phyloP scores from a whole-genome alignment of 2,113 vertebrate species.

The Sinosuthora webbiana region DNA sequence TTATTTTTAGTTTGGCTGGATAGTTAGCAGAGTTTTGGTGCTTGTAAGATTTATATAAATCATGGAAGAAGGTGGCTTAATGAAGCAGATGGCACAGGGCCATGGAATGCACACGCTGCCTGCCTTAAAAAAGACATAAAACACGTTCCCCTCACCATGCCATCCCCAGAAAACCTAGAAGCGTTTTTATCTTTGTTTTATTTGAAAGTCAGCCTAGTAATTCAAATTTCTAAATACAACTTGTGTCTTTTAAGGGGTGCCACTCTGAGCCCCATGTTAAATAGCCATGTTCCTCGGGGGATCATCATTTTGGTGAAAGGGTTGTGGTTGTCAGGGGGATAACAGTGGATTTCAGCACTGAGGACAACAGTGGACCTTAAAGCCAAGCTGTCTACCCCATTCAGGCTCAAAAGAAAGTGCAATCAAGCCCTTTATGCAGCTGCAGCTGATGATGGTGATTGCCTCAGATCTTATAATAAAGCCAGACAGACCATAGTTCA shows the following conservation, averaged over 20 bases:
- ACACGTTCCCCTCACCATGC: not conserved
- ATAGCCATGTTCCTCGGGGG: not conserved
- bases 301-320: not conserved
- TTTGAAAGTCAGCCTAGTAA: not conserved
- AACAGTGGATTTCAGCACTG: not conserved
- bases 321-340: not conserved
- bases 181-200: not conserved
- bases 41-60: not conserved
- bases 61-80: conserved; percentile 5
- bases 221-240: not conserved
- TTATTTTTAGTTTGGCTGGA: conserved; percentile 32
- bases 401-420: not conserved
- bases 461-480: not conserved
- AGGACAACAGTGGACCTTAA: not conserved
- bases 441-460: not conserved
- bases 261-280: not conserved
- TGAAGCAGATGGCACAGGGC: not conserved
- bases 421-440: not conserved
- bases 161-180: not conserved
- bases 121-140: not conserved
- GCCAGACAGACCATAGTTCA: not conserved
- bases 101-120: not conserved
- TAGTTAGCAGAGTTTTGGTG: not conserved
- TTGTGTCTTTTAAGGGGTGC: not conserved
- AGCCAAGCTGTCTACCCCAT: not conserved